A percentile compares a stretch with the other conserved stretches of the same genome.
Conservation (phyloP, 2,797 vertebrate genomes). For the Brachyrhaphis roseni region DNA sequence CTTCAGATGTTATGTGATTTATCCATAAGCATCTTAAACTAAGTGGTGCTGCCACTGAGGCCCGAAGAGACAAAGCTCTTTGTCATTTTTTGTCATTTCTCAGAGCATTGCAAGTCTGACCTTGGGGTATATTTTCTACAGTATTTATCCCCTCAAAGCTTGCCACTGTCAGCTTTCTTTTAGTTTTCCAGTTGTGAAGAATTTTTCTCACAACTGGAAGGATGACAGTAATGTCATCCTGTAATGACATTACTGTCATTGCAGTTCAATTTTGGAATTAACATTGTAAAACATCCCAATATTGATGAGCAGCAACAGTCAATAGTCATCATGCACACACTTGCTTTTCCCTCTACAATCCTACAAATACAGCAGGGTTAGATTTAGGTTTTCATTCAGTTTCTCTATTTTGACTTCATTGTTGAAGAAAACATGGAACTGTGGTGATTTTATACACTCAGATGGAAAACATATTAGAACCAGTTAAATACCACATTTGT, state of each 20-base stretch:
- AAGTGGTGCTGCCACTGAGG: background rate
- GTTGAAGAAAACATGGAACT: background rate
- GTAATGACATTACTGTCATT: too few relatives aligned
- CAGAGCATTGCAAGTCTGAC: background rate
- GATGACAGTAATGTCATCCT: too few relatives aligned
- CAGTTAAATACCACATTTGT: background rate
- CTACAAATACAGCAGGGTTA: background rate
- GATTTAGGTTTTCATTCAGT: background rate
- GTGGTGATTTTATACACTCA: background rate
- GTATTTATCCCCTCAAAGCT: background rate
- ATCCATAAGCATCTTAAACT: background rate
- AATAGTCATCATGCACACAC: background rate
- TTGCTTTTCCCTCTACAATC: background rate
- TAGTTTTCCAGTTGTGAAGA: background rate
- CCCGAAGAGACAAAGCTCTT: background rate
- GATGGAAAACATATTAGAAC: background rate
- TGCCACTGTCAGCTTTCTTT: background rate
- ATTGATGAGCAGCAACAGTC: background rate
- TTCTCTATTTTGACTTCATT: background rate
- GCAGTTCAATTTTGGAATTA: background rate
- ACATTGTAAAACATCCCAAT: background rate
- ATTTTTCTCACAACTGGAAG: background rate
- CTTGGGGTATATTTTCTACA: background rate
- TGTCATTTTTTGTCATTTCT: background rate
- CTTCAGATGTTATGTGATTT: background rate